Evolutionary conservation across 2,888 invertebrate genomes (phyloP).

Genomic region (Charanyca ferruginea): DNA sequence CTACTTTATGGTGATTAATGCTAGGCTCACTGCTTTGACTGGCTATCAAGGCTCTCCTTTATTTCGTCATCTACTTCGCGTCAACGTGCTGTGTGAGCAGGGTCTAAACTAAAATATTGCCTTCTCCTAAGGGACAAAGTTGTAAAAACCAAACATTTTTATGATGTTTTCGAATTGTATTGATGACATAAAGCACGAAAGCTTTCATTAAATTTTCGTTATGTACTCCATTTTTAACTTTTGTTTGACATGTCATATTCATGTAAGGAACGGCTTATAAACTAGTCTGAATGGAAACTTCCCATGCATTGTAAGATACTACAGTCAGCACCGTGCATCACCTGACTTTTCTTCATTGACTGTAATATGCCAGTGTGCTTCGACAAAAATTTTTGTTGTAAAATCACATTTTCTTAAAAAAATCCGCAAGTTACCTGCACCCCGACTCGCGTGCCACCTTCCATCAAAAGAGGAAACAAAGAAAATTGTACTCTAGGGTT

Average conservation of each 20-base stretch:
- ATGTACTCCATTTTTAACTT: constrained; percentile 7
- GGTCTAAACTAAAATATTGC: neutral
- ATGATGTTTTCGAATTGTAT: constrained; percentile 14
- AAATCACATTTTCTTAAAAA: constrained; percentile 49
- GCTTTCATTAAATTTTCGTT: constrained; percentile 6
- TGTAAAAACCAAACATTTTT: constrained; percentile 8
- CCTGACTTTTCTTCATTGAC: no score
- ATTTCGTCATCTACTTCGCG: constrained; percentile 36
- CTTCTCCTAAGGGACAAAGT: constrained; percentile 5
- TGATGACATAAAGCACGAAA: constrained; percentile 14
- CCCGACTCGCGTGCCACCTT: constrained; percentile 66
- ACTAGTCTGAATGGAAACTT: neutral
- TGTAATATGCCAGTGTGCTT: no score
- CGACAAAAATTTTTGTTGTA: constrained; percentile 30
- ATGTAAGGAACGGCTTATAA: neutral
- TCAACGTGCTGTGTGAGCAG: neutral
- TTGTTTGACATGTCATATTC: neutral
- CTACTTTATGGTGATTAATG: constrained; percentile 55
- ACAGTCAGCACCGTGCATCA: no score
- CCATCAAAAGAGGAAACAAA: constrained; percentile 48
- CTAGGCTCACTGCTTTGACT: constrained; percentile 29
- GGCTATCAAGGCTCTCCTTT: constrained; percentile 33
- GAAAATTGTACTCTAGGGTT: constrained; percentile 43
- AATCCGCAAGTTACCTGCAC: constrained; percentile 62
- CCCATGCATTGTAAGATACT: constrained; percentile 12